Conservation (phyloP, 2,888 invertebrate species). For the Aproaerema taeniolella region DNA sequence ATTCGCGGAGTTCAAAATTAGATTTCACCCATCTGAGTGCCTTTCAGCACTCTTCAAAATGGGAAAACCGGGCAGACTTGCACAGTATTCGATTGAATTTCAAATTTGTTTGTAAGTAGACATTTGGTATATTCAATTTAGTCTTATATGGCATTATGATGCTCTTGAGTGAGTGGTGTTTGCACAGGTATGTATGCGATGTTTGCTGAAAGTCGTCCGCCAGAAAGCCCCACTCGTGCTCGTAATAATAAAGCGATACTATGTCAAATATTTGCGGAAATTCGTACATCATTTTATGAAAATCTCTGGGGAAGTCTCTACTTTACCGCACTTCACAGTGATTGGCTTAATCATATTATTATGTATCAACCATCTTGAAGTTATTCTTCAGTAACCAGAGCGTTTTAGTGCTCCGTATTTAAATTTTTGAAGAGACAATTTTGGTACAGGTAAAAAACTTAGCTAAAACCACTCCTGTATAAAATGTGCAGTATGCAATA, state of each 20-base stretch:
- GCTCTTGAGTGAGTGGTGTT: neutral
- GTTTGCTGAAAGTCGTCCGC: slow-evolving; percentile 22
- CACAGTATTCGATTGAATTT: slow-evolving; percentile 57
- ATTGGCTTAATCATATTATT: no score
- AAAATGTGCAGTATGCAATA: no score
- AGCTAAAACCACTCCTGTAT: no score
- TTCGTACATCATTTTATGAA: slow-evolving; percentile 18
- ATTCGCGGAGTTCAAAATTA: slow-evolving; percentile 43
- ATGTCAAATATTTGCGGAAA: slow-evolving; percentile 24
- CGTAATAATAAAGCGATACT: slow-evolving; percentile 19
- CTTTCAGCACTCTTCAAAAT: slow-evolving; percentile 44
- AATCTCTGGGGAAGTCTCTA: no score
- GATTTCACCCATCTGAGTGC: slow-evolving; percentile 55
- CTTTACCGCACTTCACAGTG: no score
- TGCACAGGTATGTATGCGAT: slow-evolving; percentile 5
- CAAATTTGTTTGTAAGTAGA: slow-evolving; percentile 34
- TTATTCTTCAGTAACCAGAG: no score
- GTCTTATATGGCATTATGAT: neutral
- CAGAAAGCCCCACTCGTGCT: slow-evolving; percentile 17
- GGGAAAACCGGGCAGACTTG: slow-evolving; percentile 48
- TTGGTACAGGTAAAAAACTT: no score
- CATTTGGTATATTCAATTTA: slow-evolving; percentile 3
- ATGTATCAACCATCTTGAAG: no score
- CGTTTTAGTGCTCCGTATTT: no score
- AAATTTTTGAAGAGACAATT: no score